These are phyloP conservation scores for Morinoia aosen DNA, from an alignment of 2,888 invertebrate genomes.

Conservation along the genomic window DNA sequence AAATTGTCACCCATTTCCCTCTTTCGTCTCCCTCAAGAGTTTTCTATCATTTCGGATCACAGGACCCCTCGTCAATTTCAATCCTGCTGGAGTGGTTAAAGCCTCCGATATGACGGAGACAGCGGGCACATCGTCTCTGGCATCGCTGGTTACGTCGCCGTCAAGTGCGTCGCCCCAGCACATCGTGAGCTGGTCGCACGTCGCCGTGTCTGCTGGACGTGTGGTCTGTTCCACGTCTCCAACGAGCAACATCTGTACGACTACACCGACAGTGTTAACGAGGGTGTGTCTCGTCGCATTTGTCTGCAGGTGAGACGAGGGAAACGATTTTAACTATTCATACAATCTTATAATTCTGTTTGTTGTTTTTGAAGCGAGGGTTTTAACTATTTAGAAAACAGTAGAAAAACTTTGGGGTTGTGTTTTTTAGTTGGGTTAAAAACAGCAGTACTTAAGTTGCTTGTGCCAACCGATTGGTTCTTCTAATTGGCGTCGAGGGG, in stretches of 20 bases:
- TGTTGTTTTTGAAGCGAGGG: too few species aligned
- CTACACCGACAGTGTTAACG: conserved; percentile 73
- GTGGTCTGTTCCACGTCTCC: conserved; percentile 69
- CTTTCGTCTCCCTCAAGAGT: not conserved
- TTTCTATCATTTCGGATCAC: too few species aligned
- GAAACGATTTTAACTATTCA: too few species aligned
- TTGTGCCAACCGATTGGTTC: too few species aligned
- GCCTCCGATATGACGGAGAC: not conserved
- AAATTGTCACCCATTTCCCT: not conserved
- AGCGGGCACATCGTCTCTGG: not conserved
- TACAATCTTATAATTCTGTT: too few species aligned
- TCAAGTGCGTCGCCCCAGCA: not conserved
- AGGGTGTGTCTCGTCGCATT: conserved; percentile 73
- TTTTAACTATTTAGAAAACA: too few species aligned
- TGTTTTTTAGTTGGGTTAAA: too few species aligned
- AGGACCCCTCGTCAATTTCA: too few species aligned
- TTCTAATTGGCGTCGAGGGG: too few species aligned
- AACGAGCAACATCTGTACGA: conserved; percentile 72
- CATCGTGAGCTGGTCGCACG: conserved; percentile 48
- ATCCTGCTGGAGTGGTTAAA: not conserved
- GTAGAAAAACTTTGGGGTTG: too few species aligned
- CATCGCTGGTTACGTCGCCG: not conserved
- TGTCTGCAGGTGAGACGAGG: conserved; percentile 71
- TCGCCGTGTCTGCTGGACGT: conserved; percentile 69
- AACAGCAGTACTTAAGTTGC: too few species aligned